phyloP scores from a whole-genome alignment of 92 coral and sea anemone genomes.

The Galaxea fascicularis region DNA sequence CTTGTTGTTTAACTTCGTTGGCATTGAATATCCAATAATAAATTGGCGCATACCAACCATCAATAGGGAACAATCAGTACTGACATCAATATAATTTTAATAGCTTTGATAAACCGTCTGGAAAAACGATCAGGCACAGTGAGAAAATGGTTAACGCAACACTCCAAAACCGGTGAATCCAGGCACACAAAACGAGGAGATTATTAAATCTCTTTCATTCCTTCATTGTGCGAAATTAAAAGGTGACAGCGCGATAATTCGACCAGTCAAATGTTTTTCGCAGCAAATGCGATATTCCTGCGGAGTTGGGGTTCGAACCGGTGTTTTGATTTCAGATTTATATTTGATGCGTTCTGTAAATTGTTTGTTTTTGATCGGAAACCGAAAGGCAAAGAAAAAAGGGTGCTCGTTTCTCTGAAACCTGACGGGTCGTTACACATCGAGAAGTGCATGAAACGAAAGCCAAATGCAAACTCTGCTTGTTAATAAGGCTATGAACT shows the following conservation, averaged over 20 bases:
- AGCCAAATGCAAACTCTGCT: neutral
- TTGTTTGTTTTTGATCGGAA: slow-evolving; percentile 17
- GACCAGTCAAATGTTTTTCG: neutral
- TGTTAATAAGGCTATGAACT: neutral
- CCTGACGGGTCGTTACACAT: neutral
- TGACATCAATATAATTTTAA: slow-evolving; percentile 15
- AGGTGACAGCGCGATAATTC: slow-evolving; percentile 42
- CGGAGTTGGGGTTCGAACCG: slow-evolving; percentile 10
- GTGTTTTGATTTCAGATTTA: slow-evolving; percentile 32
- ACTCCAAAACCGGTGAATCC: neutral
- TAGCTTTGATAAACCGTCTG: slow-evolving; percentile 2
- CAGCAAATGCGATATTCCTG: neutral
- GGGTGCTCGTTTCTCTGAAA: neutral
- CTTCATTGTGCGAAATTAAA: slow-evolving; percentile 3
- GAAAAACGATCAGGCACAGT: slow-evolving; percentile 19
- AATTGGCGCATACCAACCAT: neutral
- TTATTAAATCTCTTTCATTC: slow-evolving; percentile 30
- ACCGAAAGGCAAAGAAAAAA: neutral
- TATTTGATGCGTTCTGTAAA: slow-evolving; percentile 23
- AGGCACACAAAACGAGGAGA: neutral
- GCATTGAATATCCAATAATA: neutral
- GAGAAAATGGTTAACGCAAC: slow-evolving; percentile 16
- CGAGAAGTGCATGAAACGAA: neutral
- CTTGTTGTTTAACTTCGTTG: neutral
- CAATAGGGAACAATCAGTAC: neutral